Evolutionary conservation across 2,113 vertebrate species (phyloP), one percentile per base, ranked within the genome.

Genomic region (Ibidorhyncha struthersii): DNA sequence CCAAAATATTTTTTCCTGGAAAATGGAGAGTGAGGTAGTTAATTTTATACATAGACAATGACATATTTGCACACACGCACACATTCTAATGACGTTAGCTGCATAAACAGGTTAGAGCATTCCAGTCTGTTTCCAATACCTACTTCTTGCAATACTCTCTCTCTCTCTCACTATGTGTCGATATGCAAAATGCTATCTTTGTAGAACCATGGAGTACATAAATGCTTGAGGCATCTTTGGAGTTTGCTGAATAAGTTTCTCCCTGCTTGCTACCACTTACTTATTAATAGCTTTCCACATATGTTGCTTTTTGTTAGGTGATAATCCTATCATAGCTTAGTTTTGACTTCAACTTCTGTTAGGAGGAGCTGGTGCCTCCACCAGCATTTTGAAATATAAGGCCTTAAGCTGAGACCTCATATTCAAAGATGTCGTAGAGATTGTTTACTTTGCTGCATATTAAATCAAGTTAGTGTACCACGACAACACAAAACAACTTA

Each of bases 1-100:
- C 86, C 78, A 84, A 89, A 89, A 40, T 71, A 20, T 87, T 87
- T 89, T 89, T 95, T 73, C 73, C 90, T 77, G 80, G 91, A 92
- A 97, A 96, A 92, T 62, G 83, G 52, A 69, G 82, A 97, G 78
- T 98, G 98, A 98, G 98, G 98, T 98, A 98, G 98, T 98, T 97
- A 93, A 90, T 79, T 89, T 69, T 89, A 66, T 72, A 84, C 66
- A 43, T 16, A 93, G 89, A 94, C 71, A 73, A 41, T 63, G 62
- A 92, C 58, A 89, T 43, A 47, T 94, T 89, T 94, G 82, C 58
- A 89, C 86, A 38, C 49, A 73, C 0, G 0, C 55, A 63, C 36
- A 49, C 58, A 14, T 73, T 45, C 53, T 87, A 83, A 69, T 69
- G 63, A 78, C 55, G 30, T 65, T 38, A 32, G 8, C 79, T 83